Percentiles rank a stretch among this genome's conserved stretches.
These are phyloP conservation scores for human DNA, from an alignment of 2,113 vertebrate genomes.

Conservation along the genomic window DNA sequence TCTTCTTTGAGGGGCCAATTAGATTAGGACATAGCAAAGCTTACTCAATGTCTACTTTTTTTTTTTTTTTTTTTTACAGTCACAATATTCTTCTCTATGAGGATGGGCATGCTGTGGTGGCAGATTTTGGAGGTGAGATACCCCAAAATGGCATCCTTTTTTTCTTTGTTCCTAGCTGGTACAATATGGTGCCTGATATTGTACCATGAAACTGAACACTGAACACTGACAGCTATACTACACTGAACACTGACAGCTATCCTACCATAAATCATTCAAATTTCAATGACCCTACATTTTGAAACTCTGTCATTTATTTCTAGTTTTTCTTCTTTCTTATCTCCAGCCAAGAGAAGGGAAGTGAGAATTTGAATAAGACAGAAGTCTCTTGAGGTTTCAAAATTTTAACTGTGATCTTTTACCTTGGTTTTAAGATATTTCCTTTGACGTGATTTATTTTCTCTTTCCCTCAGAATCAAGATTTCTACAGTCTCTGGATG, in stretches of 20 bases:
- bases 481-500: slow-evolving; percentile 94
- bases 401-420: neutral
- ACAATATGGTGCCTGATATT: neutral
- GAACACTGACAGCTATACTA: neutral
- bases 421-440: neutral
- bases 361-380: neutral
- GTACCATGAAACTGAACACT: neutral
- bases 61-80: slow-evolving; percentile 76
- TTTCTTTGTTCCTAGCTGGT: neutral
- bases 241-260: neutral
- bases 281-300: neutral
- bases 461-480: slow-evolving; percentile 89
- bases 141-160: neutral
- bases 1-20: neutral
- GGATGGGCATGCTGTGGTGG: slow-evolving; percentile 95
- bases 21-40: neutral
- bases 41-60: neutral
- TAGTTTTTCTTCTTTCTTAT: neutral
- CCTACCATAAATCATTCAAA: neutral
- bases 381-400: neutral
- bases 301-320: neutral
- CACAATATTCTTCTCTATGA: slow-evolving; percentile 98
- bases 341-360: neutral
- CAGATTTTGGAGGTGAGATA: slow-evolving; percentile 94
- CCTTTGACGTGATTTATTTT: slow-evolving; percentile 9